These are phyloP conservation scores for Sorex fumeus DNA, from an alignment of 2,113 vertebrate species.

Conservation along the genomic window DNA sequence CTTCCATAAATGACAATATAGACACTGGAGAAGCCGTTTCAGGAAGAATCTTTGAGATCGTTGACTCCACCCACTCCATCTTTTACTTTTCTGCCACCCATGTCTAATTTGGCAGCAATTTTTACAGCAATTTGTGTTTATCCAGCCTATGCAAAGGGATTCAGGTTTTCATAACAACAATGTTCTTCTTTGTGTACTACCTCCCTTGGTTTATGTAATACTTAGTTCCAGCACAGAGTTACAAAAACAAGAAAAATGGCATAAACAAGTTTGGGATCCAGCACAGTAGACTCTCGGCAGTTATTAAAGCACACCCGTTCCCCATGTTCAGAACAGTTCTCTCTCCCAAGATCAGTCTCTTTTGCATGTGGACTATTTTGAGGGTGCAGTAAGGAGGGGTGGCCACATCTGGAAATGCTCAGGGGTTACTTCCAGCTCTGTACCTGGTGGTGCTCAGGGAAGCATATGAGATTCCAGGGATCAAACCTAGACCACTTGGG, in stretches of 20 bases:
- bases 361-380: background rate
- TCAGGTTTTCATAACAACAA: conserved; percentile 66
- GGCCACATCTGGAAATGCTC: too few species aligned
- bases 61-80: conserved; percentile 35
- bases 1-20: conserved; percentile 13
- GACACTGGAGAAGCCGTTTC: conserved; percentile 40
- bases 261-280: conserved; percentile 13
- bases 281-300: background rate
- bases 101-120: conserved; percentile 63
- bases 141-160: conserved; percentile 52
- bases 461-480: too few species aligned
- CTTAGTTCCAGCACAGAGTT: conserved; percentile 53
- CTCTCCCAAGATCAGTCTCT: background rate
- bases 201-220: conserved; percentile 5
- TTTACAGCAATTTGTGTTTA: conserved; percentile 61
- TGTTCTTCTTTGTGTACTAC: conserved; percentile 63
- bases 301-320: background rate
- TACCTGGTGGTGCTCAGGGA: too few species aligned
- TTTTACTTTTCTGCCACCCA: conserved; percentile 45
- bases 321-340: background rate
- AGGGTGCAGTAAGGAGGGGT: too few species aligned
- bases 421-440: too few species aligned
- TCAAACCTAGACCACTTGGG: too few species aligned
- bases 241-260: conserved; percentile 38
- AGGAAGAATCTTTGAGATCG: conserved; percentile 13